Base-by-base conservation (phyloP, 2,797 vertebrate species). In the Alexandromys oeconomus region DNA sequence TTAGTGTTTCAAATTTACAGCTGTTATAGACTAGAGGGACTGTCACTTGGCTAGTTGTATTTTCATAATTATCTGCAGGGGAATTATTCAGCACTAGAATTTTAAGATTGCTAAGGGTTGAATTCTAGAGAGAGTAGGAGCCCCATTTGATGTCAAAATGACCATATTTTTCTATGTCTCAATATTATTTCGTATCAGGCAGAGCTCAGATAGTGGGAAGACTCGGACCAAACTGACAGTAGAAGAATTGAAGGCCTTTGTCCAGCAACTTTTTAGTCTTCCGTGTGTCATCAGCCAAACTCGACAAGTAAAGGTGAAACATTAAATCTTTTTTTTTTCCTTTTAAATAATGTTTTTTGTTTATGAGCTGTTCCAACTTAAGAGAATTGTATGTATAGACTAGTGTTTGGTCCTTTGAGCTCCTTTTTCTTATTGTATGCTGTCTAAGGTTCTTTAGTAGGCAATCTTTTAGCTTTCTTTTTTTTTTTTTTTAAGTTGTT, bases 161-260 rank as follows among this genome's bases (percentile, higher is more conserved):
- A 87, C 86, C 87, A 46, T 95, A 23, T 95, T 96, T n/a, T 96
- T 84, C 97, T 79, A 0, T 8, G 63, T 97, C 25, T 97, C 73
- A 84, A 85, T 96, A 81, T 97, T 95, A 71, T 96, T 97, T 67
- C 95, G 21, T 98, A 99, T 98, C 97, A 99, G 99, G 74, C 98
- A 99, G 97, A 99, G 98, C 84, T 98, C 99, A 29, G 99, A 99
- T 21, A 99, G 98, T 82, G 99, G 99, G 89, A 99, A 99, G 78
- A 99, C 99, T 63, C 99, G 99, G 73, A 99, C 99, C 95, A 99
- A 99, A 97, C 98, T 99, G 93, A 99, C 99, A 0, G 99, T 99
- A 98, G 99, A 99, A 94, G 99, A 99, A 98, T 98, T 99, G 48
- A 99, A 99, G 97, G 99, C 99, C 2, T 99, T 99, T 79, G 99